Conservation (phyloP, 2,113 vertebrate genomes). For the Ochotona princeps region DNA sequence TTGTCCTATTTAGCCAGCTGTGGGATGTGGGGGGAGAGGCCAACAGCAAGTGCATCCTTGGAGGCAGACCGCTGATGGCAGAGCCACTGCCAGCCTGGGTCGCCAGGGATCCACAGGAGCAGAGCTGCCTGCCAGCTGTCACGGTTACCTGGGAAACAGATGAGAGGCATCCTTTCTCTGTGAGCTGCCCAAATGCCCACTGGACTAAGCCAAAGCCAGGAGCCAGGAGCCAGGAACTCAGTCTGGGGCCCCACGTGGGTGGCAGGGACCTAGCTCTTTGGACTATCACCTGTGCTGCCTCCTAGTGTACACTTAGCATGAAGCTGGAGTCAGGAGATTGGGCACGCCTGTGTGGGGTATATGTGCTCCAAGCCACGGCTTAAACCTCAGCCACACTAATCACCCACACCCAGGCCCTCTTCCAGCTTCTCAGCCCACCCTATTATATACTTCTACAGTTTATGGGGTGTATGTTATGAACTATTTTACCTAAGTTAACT, state of each 20-base stretch:
- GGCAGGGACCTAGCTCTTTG: too few species aligned
- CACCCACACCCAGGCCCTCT: not conserved
- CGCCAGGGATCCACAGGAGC: not conserved
- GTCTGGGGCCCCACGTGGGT: too few species aligned
- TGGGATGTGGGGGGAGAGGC: not conserved
- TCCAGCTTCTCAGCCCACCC: not conserved
- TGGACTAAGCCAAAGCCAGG: too few species aligned
- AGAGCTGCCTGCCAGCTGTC: not conserved
- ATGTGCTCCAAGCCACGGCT: too few species aligned
- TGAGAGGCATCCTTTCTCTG: not conserved
- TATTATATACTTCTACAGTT: not conserved
- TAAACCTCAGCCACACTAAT: too few species aligned
- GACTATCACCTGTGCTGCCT: too few species aligned
- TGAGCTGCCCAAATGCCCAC: too few species aligned
- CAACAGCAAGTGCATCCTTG: not conserved
- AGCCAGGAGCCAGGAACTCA: too few species aligned
- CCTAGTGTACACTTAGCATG: too few species aligned
- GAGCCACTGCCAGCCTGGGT: not conserved
- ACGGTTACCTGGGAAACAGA: not conserved
- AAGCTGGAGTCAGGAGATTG: too few species aligned
- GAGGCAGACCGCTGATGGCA: not conserved
- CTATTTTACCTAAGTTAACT: slow-evolving; percentile 44
- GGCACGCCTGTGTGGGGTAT: too few species aligned
- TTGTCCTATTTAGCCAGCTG: not conserved
- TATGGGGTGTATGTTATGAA: not conserved